Evolutionary conservation across 2,888 invertebrate genomes (phyloP), one percentile per base, ranked within the genome.

Genomic region (Mythimna albipuncta): DNA sequence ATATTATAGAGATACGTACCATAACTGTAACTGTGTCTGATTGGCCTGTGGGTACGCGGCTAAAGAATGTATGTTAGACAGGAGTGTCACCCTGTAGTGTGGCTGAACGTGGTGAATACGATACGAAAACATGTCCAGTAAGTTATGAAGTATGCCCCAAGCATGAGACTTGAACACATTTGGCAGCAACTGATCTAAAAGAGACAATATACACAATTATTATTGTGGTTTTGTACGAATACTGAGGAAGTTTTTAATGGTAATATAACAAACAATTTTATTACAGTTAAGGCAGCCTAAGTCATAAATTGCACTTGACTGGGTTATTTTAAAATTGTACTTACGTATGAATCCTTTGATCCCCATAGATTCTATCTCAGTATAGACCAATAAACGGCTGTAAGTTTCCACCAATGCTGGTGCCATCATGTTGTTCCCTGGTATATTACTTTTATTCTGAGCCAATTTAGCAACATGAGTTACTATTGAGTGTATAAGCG

Each of bases 71-170:
- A 99, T 97, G 93, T 99, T 98, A 5, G 99, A 98, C 10, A 99
- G 95, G 63, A 99, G 96, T 87, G 99, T 99, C 13, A 99, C 98
- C 68, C 99, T 97, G 93, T 99, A 99, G 94, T 99, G 99, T 0
- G 99, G 99, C 89, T 99, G 99, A 83, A 99, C 99, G 93, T 99
- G 99, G 92, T 99, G 99, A 94, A 99, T 98, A 62, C 99, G 97
- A 92, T 99, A 99, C 77, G 99, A 99, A 92, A 99, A 99, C 99
- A 99, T 99, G 93, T 99, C 99, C 89, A 99, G 93, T 54, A 99
- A 95, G 0, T 99, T 99, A 91, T 99, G 99, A n/a, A 99, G 96
- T 70, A 99, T 99, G 35, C 99, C 99, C 99, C 99, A 99, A 0
- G 99, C 99, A 87, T 99, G 98, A 19, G 98, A 98, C 92, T 99